These are phyloP conservation scores for Tachina grossa DNA, from an alignment of 2,888 invertebrate species.

Conservation along the genomic window DNA sequence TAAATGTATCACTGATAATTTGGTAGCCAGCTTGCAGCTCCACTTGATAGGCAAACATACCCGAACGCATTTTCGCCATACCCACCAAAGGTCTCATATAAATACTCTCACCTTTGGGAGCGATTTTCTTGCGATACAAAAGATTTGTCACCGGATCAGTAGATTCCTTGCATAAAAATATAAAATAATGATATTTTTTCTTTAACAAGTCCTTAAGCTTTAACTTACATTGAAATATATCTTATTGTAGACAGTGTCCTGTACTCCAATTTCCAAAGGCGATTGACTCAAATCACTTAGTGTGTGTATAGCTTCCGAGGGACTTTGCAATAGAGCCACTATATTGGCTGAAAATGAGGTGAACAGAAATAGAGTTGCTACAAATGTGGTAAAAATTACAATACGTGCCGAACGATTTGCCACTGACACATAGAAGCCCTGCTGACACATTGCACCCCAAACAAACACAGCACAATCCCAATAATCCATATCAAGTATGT, in stretches of 20 bases:
- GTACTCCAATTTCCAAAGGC: conserved; percentile 85
- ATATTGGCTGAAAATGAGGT: conserved; percentile 88
- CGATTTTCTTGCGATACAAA: conserved; percentile 85
- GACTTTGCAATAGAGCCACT: conserved; percentile 86
- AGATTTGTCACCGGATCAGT: conserved; percentile 84
- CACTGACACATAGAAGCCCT: conserved; percentile 84
- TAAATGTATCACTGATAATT: conserved; percentile 85
- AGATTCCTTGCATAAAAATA: conserved; percentile 82
- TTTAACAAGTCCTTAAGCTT: background rate
- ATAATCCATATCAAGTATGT: conserved; percentile 76
- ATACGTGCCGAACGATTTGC: conserved; percentile 84
- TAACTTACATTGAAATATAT: conserved; percentile 84
- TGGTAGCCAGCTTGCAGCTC: conserved; percentile 86
- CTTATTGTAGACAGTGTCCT: conserved; percentile 85
- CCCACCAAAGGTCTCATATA: conserved; percentile 84
- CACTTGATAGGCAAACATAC: conserved; percentile 86
- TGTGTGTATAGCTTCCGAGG: conserved; percentile 85
- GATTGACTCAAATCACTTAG: conserved; percentile 85
- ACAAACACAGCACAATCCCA: conserved; percentile 84
- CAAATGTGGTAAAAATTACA: conserved; percentile 84
- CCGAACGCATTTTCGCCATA: conserved; percentile 84
- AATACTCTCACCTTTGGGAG: conserved; percentile 84
- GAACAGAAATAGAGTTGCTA: conserved; percentile 85
- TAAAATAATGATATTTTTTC: background rate
- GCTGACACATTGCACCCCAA: conserved; percentile 86